Percentiles rank a stretch among this genome's conserved stretches.
Evolutionary conservation across 2,888 invertebrate species (phyloP).

Genomic region (Agrochola litura): DNA sequence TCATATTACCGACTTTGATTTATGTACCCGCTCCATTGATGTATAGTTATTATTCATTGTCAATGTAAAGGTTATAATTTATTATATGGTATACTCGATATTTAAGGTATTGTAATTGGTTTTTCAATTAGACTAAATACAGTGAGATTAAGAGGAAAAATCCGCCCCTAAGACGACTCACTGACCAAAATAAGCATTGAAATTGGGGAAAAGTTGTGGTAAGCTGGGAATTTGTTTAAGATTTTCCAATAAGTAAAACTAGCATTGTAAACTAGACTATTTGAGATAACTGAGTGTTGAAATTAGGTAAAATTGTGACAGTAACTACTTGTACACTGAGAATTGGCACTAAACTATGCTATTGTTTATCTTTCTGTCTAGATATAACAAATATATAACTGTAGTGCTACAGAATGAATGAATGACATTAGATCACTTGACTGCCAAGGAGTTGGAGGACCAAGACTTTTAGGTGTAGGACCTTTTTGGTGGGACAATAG

Average conservation of each 20-base stretch:
- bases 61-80: constrained; percentile 41
- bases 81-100: constrained; percentile 1
- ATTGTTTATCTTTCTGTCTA: constrained; percentile 34
- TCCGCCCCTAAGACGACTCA: no score
- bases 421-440: constrained; percentile 46
- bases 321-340: neutral
- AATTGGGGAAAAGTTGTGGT: neutral
- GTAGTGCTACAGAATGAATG: constrained; percentile 38
- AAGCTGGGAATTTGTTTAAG: neutral
- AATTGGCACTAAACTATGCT: constrained; percentile 8
- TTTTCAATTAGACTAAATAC: constrained; percentile 24
- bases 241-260: neutral
- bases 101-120: constrained; percentile 27
- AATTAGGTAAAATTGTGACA: constrained; percentile 16
- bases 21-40: neutral
- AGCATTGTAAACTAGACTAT: no score
- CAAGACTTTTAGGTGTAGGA: constrained; percentile 22
- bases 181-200: neutral
- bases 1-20: constrained; percentile 8
- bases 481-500: constrained; percentile 16
- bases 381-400: constrained; percentile 2
- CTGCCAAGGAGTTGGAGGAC: constrained; percentile 28
- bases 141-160: constrained; percentile 25
- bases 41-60: constrained; percentile 46
- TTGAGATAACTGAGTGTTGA: neutral